These are phyloP conservation scores for Pseudolycoriella hygida DNA, from an alignment of 2,888 invertebrate species.

Conservation along the genomic window DNA sequence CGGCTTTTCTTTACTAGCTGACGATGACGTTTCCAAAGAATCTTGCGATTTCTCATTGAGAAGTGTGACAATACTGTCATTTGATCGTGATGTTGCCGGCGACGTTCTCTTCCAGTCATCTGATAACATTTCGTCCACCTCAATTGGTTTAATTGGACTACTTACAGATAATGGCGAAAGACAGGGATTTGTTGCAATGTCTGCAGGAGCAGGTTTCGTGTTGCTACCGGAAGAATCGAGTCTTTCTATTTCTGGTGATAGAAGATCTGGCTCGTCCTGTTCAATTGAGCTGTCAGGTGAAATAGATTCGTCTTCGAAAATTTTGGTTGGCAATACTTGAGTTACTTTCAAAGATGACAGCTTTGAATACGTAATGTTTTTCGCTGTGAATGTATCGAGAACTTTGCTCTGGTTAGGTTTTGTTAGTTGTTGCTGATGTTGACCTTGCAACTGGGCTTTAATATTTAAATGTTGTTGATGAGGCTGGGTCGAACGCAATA, in stretches of 20 bases:
- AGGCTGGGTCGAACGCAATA: background rate
- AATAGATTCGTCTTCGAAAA: constrained; percentile 47
- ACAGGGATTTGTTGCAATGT: background rate
- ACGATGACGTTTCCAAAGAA: constrained; percentile 6
- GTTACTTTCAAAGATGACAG: constrained; percentile 36
- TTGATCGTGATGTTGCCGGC: constrained; percentile 16
- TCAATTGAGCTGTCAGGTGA: constrained; percentile 36
- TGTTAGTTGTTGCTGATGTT: background rate
- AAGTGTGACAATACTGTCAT: constrained; percentile 4
- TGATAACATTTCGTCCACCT: constrained; percentile 5
- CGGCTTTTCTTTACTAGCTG: constrained; percentile 6
- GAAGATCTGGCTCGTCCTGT: constrained; percentile 21
- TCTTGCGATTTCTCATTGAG: constrained; percentile 11
- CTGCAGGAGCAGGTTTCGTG: background rate
- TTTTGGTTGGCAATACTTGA: constrained; percentile 43
- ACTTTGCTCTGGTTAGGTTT: constrained; percentile 29
- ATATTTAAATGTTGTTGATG: background rate
- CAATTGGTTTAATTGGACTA: constrained; percentile 1
- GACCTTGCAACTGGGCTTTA: background rate
- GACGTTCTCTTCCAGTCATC: constrained; percentile 14
- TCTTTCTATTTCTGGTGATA: constrained; percentile 8
- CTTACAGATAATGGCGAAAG: background rate
- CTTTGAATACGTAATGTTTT: constrained; percentile 34
- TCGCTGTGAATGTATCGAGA: constrained; percentile 30
- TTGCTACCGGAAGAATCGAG: constrained; percentile 1